Evolutionary conservation across 2,888 invertebrate genomes (phyloP).

Genomic region (Axea sp.): DNA sequence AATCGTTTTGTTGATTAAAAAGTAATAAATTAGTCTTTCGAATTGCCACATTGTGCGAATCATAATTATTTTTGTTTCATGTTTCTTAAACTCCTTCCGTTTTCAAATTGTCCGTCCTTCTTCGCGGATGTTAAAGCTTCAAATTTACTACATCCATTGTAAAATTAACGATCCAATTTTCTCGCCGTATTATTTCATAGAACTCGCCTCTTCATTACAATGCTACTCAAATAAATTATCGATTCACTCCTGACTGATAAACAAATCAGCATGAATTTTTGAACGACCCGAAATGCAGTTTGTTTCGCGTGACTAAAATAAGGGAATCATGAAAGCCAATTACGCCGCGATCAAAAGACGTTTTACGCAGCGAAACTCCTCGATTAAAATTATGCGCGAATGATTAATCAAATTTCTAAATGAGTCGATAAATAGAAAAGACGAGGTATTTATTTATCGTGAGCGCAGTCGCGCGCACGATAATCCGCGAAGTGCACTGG

Average conservation of each 20-base stretch:
- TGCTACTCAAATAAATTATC: too few relatives aligned
- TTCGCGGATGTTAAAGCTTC: neutral
- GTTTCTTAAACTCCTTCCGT: too few relatives aligned
- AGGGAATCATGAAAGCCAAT: slow-evolving; percentile 14
- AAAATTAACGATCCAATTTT: slow-evolving; percentile 10
- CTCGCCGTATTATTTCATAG: neutral
- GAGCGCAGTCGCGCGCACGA: slow-evolving; percentile 23
- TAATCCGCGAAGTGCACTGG: slow-evolving; percentile 17
- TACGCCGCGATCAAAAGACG: slow-evolving; percentile 7
- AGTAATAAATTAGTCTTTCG: too few relatives aligned
- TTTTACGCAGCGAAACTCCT: slow-evolving; percentile 11
- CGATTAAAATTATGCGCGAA: slow-evolving; percentile 19
- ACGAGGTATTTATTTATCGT: slow-evolving; percentile 16
- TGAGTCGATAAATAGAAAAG: slow-evolving; percentile 40
- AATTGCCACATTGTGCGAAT: too few relatives aligned
- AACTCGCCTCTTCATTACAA: neutral
- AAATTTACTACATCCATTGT: neutral
- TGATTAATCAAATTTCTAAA: slow-evolving; percentile 55
- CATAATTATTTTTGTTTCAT: too few relatives aligned
- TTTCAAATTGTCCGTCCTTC: too few relatives aligned
- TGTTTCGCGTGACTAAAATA: too few relatives aligned
- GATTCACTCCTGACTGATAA: too few relatives aligned
- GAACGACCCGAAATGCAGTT: too few relatives aligned
- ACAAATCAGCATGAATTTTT: too few relatives aligned
- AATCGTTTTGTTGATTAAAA: too few relatives aligned